Evolutionary conservation across 2,888 invertebrate genomes (phyloP), one percentile per base, ranked within the genome.

Genomic region (Lasius platythorax): DNA sequence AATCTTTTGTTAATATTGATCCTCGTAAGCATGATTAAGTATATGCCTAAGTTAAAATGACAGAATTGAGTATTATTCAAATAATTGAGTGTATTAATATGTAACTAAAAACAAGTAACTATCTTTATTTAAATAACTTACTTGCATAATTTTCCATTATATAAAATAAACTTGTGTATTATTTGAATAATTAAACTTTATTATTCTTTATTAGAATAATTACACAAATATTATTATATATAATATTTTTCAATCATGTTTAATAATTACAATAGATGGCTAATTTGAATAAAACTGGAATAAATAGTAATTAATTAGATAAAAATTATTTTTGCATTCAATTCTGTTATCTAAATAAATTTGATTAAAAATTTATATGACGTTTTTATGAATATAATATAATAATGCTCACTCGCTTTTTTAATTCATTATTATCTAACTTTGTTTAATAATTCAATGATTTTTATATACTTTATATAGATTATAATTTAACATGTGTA

Each of bases 301-400:
- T 75, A 28, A 64, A 33, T 15, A 30, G 23, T 64, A 64, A 75
- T 64, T n/a, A 43, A 63, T 63, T 1, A 37, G 3, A 75, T 43
- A n/a, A 18, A 43, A 9, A n/a, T 30, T 40, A 73, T 63, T 63
- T 33, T 33, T 63, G 0, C 1, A n/a, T 15, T 0, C 12, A 63
- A 15, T 12, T 9, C 28, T 28, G 11, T 28, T n/a, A 63, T n/a
- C n/a, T 43, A 28, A 6, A 4, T 43, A 6, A 61, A 61, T 43
- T 61, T 61, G 3, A 75, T 33, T 63, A 64, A 75, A 46, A 50
- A 64, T 64, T 37, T 37, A 33, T 63, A 9, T 15, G 18, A 33
- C 33, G 1, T 9, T 8, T 9, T 2, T 8, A 33, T 18, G 33
- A 63, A 30, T 15, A 33, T 5, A 46, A 46, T 18, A 18, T 46